phyloP scores from a whole-genome alignment of 1,140 invertebrate species.

The Bombus waltoni region DNA sequence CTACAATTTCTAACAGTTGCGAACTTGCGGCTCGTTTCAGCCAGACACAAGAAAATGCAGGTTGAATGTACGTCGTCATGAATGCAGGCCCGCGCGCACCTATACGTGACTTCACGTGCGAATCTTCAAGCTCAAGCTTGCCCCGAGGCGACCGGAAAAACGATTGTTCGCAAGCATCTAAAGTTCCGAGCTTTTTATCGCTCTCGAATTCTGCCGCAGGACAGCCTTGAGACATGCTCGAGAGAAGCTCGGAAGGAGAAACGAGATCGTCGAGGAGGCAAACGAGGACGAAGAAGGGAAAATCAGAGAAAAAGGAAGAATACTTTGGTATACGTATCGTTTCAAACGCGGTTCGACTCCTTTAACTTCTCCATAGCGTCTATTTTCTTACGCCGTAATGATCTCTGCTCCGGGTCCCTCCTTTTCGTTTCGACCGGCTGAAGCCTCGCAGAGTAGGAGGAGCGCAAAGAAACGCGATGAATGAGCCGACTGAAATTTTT shows the following conservation, averaged over 20 bases:
- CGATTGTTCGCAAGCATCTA: conserved; percentile 54
- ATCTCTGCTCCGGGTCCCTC: not conserved
- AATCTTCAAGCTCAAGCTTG: conserved; percentile 36
- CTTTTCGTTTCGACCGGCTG: not conserved
- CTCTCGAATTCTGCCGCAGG: conserved; percentile 41
- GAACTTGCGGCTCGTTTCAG: conserved; percentile 41
- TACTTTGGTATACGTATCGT: conserved; percentile 16
- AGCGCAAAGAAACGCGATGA: conserved; percentile 16
- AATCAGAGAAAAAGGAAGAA: not conserved
- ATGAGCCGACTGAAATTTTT: conserved; percentile 27
- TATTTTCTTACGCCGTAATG: conserved; percentile 49
- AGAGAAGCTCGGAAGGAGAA: not conserved
- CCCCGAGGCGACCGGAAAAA: conserved; percentile 44
- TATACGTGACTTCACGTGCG: conserved; percentile 43
- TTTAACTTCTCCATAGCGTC: conserved; percentile 12
- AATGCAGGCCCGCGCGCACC: conserved; percentile 4
- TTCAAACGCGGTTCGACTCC: conserved; percentile 39
- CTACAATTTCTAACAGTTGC: conserved; percentile 37
- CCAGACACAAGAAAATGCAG: conserved; percentile 55
- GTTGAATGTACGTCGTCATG: conserved; percentile 16
- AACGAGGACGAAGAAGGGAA: not conserved
- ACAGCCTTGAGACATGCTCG: conserved; percentile 36
- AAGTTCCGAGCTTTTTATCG: conserved; percentile 60
- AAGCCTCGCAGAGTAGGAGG: not conserved
- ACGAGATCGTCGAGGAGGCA: not conserved